Base-by-base conservation (phyloP, 2,888 invertebrate species). In the Eutolmus rufibarbis region DNA sequence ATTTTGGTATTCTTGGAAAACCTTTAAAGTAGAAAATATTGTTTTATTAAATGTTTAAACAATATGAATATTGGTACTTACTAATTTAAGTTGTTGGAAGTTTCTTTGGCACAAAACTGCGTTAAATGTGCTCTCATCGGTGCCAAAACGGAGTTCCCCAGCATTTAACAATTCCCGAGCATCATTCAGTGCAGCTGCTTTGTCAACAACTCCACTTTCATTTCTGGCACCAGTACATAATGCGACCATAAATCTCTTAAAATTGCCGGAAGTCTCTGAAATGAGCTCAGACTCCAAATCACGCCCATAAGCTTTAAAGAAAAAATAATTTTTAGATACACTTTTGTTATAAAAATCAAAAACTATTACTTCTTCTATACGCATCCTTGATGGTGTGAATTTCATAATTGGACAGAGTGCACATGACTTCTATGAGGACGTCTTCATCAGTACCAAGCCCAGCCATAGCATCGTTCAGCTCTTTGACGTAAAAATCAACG, bases 221-320 rank as follows among this genome's bases (percentile, higher is more conserved):
- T 97, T 92, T 5, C 93, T 91, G 91, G 93, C 93, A 91, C 95
- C 96, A 91, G 96, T 95, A 90, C 96, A 96, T 19, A 98, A 92
- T 40, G 98, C 97, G 34, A 97, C 96, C 93, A 99, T 95, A 74
- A 99, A 94, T 86, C 98, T 95, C 92, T 97, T 96, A 93, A 99
- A 98, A 91, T 96, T 96, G 16, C 98, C 98, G 79, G 97, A 97
- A 1, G 98, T 98, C 92, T 99, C 99, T 82, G 96, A 95, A 89
- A 94, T 94, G 37, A 98, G 93, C 91, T 98, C 98, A 84, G 96
- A 95, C 91, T 98, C 98, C 89, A 98, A 93, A 56, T 96, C 94
- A 86, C 94, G 95, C 85, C 96, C 95, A 91, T 95, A 98, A 91
- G 97, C 98, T 98, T 92, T 87, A 74, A 57, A 87, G 14, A 16